Evolutionary conservation across 2,888 invertebrate genomes (phyloP).

Genomic region (Coelopa pilipes): DNA sequence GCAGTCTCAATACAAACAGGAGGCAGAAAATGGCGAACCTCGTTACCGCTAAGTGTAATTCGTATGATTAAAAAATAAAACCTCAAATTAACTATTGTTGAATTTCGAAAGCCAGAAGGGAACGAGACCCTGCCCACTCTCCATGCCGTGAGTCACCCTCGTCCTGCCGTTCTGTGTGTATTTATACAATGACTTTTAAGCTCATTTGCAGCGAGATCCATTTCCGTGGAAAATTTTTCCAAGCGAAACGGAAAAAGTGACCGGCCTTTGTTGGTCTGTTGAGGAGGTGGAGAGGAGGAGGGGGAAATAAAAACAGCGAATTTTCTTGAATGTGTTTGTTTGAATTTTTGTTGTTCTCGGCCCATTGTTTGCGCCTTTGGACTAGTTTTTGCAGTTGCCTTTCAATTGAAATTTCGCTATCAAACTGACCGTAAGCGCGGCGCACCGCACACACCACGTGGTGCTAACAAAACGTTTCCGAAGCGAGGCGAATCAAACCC

Average conservation of each 20-base stretch:
- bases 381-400: neutral
- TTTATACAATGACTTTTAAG: slow-evolving; percentile 34
- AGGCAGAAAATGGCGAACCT: slow-evolving; percentile 36
- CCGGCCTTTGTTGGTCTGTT: slow-evolving; percentile 1
- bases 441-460: slow-evolving; percentile 35
- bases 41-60: slow-evolving; percentile 36
- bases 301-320: slow-evolving; percentile 15
- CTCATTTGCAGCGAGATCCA: slow-evolving; percentile 35
- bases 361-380: neutral
- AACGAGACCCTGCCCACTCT: neutral
- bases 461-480: slow-evolving; percentile 53
- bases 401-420: slow-evolving; percentile 37
- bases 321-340: slow-evolving; percentile 3
- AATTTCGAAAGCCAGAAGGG: slow-evolving; percentile 17
- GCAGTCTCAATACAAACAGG: neutral
- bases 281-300: no score
- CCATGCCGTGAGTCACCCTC: neutral
- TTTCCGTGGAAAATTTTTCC: slow-evolving; percentile 25
- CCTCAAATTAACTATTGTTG: slow-evolving; percentile 40
- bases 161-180: slow-evolving; percentile 5
- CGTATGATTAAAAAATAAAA: slow-evolving; percentile 38
- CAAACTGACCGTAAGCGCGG: slow-evolving; percentile 40
- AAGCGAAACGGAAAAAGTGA: slow-evolving; percentile 15
- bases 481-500: slow-evolving; percentile 31
- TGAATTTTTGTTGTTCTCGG: neutral